Evolutionary conservation across 2,888 invertebrate species (phyloP).

Genomic region (Hesperia comma): DNA sequence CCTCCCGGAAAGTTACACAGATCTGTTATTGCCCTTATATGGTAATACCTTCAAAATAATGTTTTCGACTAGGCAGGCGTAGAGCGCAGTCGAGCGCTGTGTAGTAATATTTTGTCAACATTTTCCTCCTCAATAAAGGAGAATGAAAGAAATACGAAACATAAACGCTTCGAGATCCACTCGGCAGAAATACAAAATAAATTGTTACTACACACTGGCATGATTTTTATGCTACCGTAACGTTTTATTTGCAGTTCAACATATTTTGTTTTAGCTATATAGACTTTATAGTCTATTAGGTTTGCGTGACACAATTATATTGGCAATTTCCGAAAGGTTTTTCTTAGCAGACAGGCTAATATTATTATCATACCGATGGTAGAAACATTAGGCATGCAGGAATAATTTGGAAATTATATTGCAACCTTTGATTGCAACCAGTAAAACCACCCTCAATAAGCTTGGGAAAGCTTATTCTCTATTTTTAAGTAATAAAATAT

Average conservation of each 20-base stretch:
- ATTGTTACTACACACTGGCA: conserved; percentile 20
- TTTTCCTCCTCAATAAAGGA: conserved; percentile 33
- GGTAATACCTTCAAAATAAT: conserved; percentile 30
- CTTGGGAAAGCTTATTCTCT: no score
- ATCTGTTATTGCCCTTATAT: conserved; percentile 20
- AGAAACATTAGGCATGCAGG: no score
- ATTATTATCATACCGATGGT: no score
- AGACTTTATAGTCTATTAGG: conserved; percentile 5
- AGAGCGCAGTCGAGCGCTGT: not conserved
- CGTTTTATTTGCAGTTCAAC: conserved; percentile 22
- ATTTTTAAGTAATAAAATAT: no score
- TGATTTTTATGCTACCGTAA: conserved; percentile 31
- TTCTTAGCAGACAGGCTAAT: no score
- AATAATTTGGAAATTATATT: no score
- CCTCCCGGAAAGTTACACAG: conserved; percentile 7
- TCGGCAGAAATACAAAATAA: conserved; percentile 34
- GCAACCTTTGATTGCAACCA: no score
- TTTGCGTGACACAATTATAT: conserved; percentile 3
- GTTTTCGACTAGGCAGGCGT: conserved; percentile 13
- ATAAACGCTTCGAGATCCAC: conserved; percentile 32
- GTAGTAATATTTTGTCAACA: conserved; percentile 34
- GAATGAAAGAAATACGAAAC: conserved; percentile 30
- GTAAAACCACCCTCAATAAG: no score
- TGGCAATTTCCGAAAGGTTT: not conserved
- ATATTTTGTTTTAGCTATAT: conserved; percentile 14